Conservation (phyloP, 2,888 invertebrate species). For the Chydorus sphaericus region DNA sequence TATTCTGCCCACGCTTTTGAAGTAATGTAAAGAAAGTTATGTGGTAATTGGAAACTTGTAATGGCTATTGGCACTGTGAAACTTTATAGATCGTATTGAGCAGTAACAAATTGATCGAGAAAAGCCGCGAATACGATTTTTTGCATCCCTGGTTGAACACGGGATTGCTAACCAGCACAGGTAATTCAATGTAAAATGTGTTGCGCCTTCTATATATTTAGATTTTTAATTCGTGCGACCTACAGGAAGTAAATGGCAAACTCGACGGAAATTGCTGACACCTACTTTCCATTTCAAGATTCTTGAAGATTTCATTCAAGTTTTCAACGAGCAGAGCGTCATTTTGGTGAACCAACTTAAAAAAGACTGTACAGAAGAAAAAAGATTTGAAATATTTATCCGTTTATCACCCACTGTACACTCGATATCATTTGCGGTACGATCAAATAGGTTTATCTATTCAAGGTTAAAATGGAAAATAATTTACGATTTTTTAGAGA, state of each 20-base stretch:
- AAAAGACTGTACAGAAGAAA: constrained; percentile 19
- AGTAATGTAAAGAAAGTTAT: too few species aligned
- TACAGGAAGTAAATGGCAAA: constrained; percentile 28
- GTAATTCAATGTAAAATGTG: not conserved
- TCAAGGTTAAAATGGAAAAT: not conserved
- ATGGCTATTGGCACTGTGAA: too few species aligned
- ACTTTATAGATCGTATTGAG: constrained; percentile 23
- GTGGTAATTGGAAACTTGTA: too few species aligned
- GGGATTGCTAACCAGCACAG: constrained; percentile 19
- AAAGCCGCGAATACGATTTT: constrained; percentile 22
- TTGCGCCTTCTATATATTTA: not conserved
- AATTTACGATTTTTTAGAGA: constrained; percentile 21
- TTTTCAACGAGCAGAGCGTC: constrained; percentile 13
- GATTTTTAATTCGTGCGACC: not conserved
- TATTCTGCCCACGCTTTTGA: too few species aligned
- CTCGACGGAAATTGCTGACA: constrained; percentile 29
- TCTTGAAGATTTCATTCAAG: constrained; percentile 29
- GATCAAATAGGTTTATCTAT: not conserved
- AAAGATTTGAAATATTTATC: constrained; percentile 28
- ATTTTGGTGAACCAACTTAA: constrained; percentile 7
- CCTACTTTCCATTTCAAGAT: constrained; percentile 35
- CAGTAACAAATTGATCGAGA: constrained; percentile 25
- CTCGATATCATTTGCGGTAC: constrained; percentile 30
- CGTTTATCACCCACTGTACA: constrained; percentile 27
- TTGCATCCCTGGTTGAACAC: constrained; percentile 21